Percentiles rank a stretch among this genome's conserved stretches.
Evolutionary conservation across 1,140 invertebrate species (phyloP).

Genomic region (Yoshiicerus persimilis): DNA sequence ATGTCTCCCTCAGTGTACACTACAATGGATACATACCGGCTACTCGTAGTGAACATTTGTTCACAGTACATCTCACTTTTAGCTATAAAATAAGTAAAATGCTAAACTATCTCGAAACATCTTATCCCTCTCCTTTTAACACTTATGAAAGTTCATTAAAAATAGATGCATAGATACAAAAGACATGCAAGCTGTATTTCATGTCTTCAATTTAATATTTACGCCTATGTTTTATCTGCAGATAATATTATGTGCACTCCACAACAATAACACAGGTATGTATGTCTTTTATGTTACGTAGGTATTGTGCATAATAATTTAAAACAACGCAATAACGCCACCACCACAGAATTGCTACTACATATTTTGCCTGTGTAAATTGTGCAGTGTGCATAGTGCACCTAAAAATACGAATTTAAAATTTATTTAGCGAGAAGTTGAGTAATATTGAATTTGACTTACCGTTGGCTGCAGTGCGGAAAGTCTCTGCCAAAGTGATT

Average conservation of each 20-base stretch:
- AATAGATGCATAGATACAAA: background rate
- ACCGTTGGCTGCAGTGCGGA: conserved; percentile 30
- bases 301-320: background rate
- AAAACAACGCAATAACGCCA: background rate
- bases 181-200: background rate
- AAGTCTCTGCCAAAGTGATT: conserved; percentile 29
- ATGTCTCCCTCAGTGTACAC: background rate
- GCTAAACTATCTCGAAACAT: background rate
- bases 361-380: no score
- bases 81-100: background rate
- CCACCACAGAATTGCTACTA: no score
- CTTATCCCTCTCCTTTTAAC: background rate
- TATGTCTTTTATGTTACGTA: background rate
- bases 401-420: no score
- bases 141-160: conserved; percentile 2
- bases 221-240: no score
- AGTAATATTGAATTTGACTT: background rate
- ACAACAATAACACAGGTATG: no score
- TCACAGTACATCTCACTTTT: background rate
- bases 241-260: no score
- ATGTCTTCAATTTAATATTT: background rate
- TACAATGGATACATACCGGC: background rate
- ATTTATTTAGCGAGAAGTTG: background rate
- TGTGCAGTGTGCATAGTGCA: no score
- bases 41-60: background rate